Base-by-base conservation (phyloP, 2,797 vertebrate species). In the Borostomias antarcticus region DNA sequence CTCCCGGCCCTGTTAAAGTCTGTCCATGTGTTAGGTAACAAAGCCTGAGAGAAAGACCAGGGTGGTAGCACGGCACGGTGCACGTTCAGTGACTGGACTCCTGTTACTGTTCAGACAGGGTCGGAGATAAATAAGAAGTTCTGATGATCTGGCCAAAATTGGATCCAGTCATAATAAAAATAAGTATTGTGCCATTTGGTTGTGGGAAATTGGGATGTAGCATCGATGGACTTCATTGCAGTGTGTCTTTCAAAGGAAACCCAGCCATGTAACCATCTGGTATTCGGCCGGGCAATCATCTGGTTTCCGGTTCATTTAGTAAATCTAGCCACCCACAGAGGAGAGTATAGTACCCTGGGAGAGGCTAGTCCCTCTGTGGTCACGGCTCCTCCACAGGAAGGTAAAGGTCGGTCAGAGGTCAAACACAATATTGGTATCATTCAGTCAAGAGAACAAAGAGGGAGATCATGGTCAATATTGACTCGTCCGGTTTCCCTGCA, bases 381-480 rank as follows among this genome's bases (percentile, higher is more conserved):
- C 40, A 15, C 40, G 13, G 5, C 40, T 43, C 68, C 65, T 69
- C 69, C 50, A 79, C 75, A 76, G 53, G 72, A 61, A 78, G 50
- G 57, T 23, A 23, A 45, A 60, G 58, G 25, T 21, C 40, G 78
- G 76, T 83, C 83, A 85, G 61, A 86, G 79, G 80, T 78, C 76
- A 80, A 53, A 78, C 65, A 57, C 73, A 82, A 80, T 75, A 62
- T 21, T n/a, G 11, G 21, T 59, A 37, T 35, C 68, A 69, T 70
- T 82, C 75, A 79, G 59, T 65, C 37, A 80, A 66, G 48, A 77
- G 61, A 72, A 83, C 74, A 75, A 79, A n/a, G 40, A 26, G 1
- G 56, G 48, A 69, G 54, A 68, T 64, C 69, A 10, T 0, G 62
- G 66, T 84, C 81, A 90, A 90, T 87, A 91, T 90, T 89, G 82